Evolutionary conservation across 2,888 invertebrate genomes (phyloP).

Genomic region (Eristalis tenax): DNA sequence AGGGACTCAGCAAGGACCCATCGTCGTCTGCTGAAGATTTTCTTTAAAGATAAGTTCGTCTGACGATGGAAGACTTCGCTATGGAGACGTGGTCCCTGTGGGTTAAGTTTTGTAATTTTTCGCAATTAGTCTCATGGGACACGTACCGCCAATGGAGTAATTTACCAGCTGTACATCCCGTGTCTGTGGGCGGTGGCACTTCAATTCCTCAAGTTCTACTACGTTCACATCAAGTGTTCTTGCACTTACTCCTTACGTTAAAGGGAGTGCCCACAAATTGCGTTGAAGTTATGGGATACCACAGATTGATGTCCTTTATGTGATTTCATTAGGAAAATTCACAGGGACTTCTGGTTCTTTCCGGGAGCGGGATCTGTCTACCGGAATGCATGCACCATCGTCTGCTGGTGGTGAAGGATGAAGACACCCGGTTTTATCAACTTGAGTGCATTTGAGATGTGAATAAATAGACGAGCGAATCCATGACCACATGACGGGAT

Average conservation of each 20-base stretch:
- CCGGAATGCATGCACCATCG: slow-evolving; percentile 3
- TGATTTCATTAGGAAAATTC: slow-evolving; percentile 66
- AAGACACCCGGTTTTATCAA: slow-evolving; percentile 21
- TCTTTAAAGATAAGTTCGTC: slow-evolving; percentile 9
- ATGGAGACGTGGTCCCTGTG: slow-evolving; percentile 18
- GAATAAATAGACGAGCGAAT: slow-evolving; percentile 38
- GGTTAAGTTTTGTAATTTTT: slow-evolving; percentile 68
- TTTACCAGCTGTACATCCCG: slow-evolving; percentile 6
- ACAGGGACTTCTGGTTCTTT: slow-evolving; percentile 14
- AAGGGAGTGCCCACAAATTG: slow-evolving; percentile 53
- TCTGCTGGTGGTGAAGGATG: neutral
- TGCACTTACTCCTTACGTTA: neutral
- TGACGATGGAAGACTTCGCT: slow-evolving; percentile 22
- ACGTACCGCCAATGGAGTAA: slow-evolving; percentile 54
- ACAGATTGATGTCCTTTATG: slow-evolving; percentile 69
- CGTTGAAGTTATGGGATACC: slow-evolving; percentile 61
- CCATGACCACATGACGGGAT: slow-evolving; percentile 29
- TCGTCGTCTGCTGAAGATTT: slow-evolving; percentile 1
- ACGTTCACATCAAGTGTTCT: slow-evolving; percentile 10
- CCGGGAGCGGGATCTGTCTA: neutral
- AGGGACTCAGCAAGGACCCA: neutral
- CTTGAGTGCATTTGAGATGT: slow-evolving; percentile 43
- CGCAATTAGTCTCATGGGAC: slow-evolving; percentile 69
- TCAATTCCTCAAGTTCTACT: slow-evolving; percentile 12
- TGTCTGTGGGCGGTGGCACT: slow-evolving; percentile 14